phyloP scores from a whole-genome alignment of 2,113 vertebrate species.

The Lophius piscatorius region DNA sequence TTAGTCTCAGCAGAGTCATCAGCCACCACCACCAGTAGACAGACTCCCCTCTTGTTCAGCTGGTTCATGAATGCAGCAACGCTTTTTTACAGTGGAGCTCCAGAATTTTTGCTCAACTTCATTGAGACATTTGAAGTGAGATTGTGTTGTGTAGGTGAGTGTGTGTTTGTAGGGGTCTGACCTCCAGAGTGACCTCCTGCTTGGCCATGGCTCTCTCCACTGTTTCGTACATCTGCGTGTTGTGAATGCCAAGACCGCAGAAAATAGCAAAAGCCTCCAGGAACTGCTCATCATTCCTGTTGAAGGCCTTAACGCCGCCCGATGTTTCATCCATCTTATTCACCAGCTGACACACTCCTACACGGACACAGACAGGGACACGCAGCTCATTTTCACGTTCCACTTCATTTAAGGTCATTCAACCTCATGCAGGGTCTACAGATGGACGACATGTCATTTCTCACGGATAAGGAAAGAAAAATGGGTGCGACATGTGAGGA shows the following conservation, averaged over 20 bases:
- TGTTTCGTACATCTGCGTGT: constrained; percentile 98
- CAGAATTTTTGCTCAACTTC: no score
- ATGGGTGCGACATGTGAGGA: no score
- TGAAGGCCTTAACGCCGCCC: constrained; percentile 89
- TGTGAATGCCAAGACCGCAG: constrained; percentile 96
- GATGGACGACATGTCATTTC: background rate
- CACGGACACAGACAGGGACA: background rate
- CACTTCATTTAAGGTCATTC: no score
- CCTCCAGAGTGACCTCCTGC: constrained; percentile 97
- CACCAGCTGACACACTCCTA: constrained; percentile 95
- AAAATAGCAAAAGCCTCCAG: constrained; percentile 97
- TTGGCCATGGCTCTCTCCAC: constrained; percentile 98
- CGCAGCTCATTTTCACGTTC: no score
- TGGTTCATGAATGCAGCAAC: no score
- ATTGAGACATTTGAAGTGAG: no score
- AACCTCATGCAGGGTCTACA: no score
- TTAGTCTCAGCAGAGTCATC: no score
- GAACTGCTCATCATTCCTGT: constrained; percentile 97
- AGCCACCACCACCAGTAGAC: no score
- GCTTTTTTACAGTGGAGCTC: no score
- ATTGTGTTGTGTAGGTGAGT: background rate
- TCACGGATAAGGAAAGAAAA: no score
- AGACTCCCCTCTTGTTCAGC: no score
- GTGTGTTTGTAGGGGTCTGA: constrained; percentile 66
- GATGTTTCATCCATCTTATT: constrained; percentile 94